Percentiles rank a stretch among this genome's conserved stretches.
Evolutionary conservation across 1,140 invertebrate species (phyloP).

Genomic region (Batillaria attramentaria): DNA sequence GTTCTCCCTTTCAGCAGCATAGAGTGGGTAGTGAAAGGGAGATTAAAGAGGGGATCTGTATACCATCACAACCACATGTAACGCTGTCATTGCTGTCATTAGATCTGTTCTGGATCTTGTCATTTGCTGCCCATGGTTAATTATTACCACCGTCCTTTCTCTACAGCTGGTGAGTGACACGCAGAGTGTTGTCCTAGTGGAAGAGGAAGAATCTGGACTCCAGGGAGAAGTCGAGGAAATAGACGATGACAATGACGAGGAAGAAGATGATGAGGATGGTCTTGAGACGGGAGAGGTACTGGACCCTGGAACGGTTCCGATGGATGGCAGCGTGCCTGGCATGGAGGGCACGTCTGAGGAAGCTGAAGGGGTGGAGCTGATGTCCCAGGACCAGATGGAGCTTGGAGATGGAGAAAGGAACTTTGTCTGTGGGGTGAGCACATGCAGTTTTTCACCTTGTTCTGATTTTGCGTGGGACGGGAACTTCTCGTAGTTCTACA

Average conservation of each 20-base stretch:
- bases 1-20: too few species aligned
- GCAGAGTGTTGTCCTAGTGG: constrained; percentile 24
- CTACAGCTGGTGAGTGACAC: neutral
- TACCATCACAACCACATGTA: too few species aligned
- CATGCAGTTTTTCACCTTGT: neutral
- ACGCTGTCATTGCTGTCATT: too few species aligned
- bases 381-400: constrained; percentile 29
- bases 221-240: neutral
- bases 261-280: constrained; percentile 36
- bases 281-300: constrained; percentile 21
- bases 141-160: neutral
- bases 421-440: constrained; percentile 50
- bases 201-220: constrained; percentile 6
- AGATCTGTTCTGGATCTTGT: too few species aligned
- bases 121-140: too few species aligned
- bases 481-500: too few species aligned
- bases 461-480: too few species aligned
- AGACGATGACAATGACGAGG: constrained; percentile 33
- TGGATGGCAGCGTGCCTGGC: constrained; percentile 29
- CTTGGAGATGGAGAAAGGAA: constrained; percentile 36
- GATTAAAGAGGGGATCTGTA: too few species aligned
- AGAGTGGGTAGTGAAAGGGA: too few species aligned
- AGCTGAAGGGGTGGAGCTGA: constrained; percentile 41
- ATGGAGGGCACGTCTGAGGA: constrained; percentile 37
- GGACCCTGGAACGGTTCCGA: constrained; percentile 27